Evolutionary conservation across 2,113 vertebrate species (phyloP).

Genomic region (Anolis carolinensis): DNA sequence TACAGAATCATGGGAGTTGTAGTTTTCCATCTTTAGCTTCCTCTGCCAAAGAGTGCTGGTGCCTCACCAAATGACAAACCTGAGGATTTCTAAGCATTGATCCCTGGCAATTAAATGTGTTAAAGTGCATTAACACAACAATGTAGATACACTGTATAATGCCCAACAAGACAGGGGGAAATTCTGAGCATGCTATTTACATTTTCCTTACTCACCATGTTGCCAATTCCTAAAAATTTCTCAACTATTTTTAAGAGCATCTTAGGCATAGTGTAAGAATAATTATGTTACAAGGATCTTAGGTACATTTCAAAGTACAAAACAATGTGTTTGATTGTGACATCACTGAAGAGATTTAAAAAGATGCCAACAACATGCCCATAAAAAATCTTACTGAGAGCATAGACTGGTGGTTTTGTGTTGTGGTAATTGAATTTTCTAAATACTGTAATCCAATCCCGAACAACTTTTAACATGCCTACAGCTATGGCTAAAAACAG

Average conservation of each 20-base stretch:
- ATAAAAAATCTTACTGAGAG: not conserved
- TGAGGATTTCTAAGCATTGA: too few species aligned
- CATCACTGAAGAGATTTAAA: not conserved
- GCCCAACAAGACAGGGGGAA: not conserved
- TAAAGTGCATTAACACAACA: too few species aligned
- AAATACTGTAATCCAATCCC: not conserved
- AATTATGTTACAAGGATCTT: not conserved
- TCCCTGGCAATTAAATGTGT: too few species aligned
- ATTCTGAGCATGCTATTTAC: not conserved
- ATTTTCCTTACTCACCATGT: not conserved
- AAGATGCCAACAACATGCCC: not conserved
- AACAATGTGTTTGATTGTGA: not conserved
- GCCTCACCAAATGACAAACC: too few species aligned
- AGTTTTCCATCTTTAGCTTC: too few species aligned
- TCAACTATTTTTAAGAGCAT: slow-evolving; percentile 1
- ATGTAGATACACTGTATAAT: too few species aligned
- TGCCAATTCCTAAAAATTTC: not conserved
- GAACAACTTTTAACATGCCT: not conserved
- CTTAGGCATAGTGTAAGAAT: not conserved
- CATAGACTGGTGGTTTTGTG: not conserved
- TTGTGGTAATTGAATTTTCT: not conserved
- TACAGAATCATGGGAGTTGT: too few species aligned
- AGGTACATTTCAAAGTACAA: not conserved
- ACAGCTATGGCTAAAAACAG: not conserved
- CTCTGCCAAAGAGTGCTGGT: too few species aligned